These are phyloP conservation scores for Pogonomyrmex barbatus DNA, from an alignment of 1,140 invertebrate genomes.

Conservation along the genomic window DNA sequence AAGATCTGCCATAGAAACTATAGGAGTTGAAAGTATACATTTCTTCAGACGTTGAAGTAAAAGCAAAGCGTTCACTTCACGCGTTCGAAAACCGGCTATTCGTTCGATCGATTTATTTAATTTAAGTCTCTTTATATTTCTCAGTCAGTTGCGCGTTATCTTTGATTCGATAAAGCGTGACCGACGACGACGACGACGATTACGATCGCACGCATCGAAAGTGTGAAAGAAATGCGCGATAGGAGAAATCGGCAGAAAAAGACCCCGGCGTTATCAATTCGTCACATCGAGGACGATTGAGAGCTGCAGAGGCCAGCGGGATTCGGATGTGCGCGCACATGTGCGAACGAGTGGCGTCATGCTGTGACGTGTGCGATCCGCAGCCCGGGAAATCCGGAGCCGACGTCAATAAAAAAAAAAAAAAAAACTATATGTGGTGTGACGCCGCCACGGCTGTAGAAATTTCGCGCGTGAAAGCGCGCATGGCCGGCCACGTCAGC, in stretches of 20 bases:
- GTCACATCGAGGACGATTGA: background rate
- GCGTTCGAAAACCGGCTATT: background rate
- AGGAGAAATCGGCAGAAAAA: background rate
- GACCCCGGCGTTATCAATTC: background rate
- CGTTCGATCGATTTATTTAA: background rate
- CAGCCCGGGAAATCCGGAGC: background rate
- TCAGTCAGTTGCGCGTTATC: background rate
- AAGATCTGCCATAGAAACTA: background rate
- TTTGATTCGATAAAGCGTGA: constrained; percentile 6
- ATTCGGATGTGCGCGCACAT: background rate
- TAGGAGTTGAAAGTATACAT: too few species aligned
- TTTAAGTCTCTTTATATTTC: background rate
- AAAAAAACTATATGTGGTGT: too few species aligned
- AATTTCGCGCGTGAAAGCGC: background rate
- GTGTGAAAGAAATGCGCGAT: background rate
- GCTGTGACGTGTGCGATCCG: background rate
- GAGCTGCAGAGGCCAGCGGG: background rate
- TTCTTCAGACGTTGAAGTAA: background rate
- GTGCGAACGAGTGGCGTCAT: too few species aligned
- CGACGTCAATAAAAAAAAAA: background rate
- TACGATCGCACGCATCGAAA: background rate
- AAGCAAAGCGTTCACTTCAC: background rate
- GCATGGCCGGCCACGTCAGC: too few species aligned
- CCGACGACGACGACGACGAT: background rate
- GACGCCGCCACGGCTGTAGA: background rate